Percentiles rank a stretch among this genome's conserved stretches.
Conservation (phyloP, 92 coral and sea anemone species). For the Paragorgia papillata region DNA sequence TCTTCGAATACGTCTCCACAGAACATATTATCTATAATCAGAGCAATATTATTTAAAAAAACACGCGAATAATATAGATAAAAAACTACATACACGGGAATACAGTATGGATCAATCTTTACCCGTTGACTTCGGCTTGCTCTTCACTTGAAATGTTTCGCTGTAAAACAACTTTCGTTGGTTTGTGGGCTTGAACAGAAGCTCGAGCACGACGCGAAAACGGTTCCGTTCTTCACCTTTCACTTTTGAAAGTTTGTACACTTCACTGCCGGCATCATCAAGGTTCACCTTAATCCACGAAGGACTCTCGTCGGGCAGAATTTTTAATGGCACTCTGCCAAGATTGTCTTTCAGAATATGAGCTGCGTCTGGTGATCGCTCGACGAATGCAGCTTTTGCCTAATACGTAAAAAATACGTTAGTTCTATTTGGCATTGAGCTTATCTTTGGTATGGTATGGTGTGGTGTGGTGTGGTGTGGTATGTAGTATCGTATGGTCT, state of each 20-base stretch:
- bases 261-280: slow-evolving; percentile 85
- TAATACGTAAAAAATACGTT: slow-evolving; percentile 16
- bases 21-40: background rate
- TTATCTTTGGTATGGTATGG: no score
- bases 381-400: slow-evolving; percentile 83
- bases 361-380: slow-evolving; percentile 92
- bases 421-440: no score
- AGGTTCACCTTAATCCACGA: slow-evolving; percentile 58
- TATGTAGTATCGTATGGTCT: no score
- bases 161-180: slow-evolving; percentile 63
- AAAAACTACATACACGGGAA: no score
- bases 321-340: slow-evolving; percentile 80
- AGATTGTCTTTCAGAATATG: slow-evolving; percentile 82
- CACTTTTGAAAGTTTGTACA: slow-evolving; percentile 94
- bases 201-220: slow-evolving; percentile 73
- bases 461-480: no score
- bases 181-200: slow-evolving; percentile 70
- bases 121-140: slow-evolving; percentile 63
- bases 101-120: background rate
- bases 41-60: background rate
- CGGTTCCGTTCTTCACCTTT: slow-evolving; percentile 96
- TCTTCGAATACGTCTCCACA: slow-evolving; percentile 6
- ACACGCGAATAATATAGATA: no score
- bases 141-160: slow-evolving; percentile 85
- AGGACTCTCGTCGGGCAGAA: slow-evolving; percentile 64